phyloP scores from a whole-genome alignment of 2,888 invertebrate genomes.

The Dugesia japonica region DNA sequence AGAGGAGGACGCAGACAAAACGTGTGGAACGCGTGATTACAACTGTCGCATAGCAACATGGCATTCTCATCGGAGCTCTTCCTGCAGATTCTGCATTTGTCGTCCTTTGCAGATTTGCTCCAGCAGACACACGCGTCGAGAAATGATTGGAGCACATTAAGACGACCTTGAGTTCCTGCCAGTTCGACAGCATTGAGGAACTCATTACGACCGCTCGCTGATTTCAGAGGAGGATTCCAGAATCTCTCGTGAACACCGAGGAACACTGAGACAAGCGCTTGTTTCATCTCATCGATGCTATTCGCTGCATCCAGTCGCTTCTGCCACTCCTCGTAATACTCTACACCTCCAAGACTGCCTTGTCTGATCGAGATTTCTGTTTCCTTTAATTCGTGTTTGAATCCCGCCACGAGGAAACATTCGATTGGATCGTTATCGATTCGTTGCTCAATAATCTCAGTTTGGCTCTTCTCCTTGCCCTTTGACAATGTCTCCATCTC shows the following conservation, averaged over 20 bases:
- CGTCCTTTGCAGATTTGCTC: conserved; percentile 49
- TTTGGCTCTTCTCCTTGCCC: neutral
- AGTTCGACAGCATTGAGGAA: conserved; percentile 38
- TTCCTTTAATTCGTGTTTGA: conserved; percentile 41
- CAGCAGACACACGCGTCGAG: conserved; percentile 47
- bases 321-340: conserved; percentile 42
- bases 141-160: conserved; percentile 46
- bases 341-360: conserved; percentile 48
- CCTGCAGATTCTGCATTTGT: conserved; percentile 49
- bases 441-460: neutral
- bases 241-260: neutral
- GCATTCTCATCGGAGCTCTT: conserved; percentile 41
- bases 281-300: conserved; percentile 36
- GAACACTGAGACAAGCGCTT: neutral
- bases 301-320: conserved; percentile 39
- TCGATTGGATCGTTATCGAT: neutral
- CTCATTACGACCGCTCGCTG: neutral
- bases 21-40: conserved; percentile 38
- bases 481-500: neutral
- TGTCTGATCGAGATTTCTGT: conserved; percentile 42
- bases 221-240: neutral
- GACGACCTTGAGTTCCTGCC: conserved; percentile 43
- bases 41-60: conserved; percentile 38
- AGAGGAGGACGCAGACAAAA: conserved; percentile 37
- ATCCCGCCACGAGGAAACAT: neutral